phyloP scores from a whole-genome alignment of 2,888 invertebrate species.

The Mimumesa dahlbomi region DNA sequence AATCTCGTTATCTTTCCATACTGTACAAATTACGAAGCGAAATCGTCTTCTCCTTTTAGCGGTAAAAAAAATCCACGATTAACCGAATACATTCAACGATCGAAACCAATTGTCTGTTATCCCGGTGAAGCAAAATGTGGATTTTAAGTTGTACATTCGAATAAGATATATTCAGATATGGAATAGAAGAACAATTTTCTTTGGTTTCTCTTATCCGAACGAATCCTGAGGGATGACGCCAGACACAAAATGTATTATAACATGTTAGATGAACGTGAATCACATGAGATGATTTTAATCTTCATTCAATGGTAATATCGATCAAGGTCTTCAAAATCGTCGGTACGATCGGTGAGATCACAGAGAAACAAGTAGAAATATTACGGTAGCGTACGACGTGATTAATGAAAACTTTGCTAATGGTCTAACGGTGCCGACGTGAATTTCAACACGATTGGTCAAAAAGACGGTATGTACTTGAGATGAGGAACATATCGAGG shows the following conservation, averaged over 20 bases:
- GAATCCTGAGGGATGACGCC: too few species aligned
- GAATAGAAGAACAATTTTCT: too few species aligned
- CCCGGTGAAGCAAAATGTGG: too few species aligned
- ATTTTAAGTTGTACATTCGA: too few species aligned
- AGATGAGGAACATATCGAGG: background rate
- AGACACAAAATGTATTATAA: too few species aligned
- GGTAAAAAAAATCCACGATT: too few species aligned
- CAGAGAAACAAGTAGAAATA: constrained; percentile 17
- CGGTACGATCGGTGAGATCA: constrained; percentile 7
- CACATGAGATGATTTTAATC: background rate
- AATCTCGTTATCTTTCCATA: constrained; percentile 13
- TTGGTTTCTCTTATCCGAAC: too few species aligned
- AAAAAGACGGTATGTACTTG: background rate
- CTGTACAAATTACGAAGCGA: constrained; percentile 33
- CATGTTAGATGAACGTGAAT: background rate
- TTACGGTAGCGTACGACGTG: background rate
- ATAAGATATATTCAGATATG: too few species aligned
- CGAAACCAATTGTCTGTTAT: too few species aligned
- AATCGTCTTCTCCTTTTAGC: too few species aligned
- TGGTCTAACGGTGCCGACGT: constrained; percentile 18
- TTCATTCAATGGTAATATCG: background rate
- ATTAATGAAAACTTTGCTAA: constrained; percentile 6
- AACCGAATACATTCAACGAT: too few species aligned
- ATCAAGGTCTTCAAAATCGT: constrained; percentile 10
- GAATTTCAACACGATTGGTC: constrained; percentile 26